Percentiles rank a stretch among this genome's conserved stretches.
phyloP scores from a whole-genome alignment of 2,888 invertebrate species.

The Watsonalla binaria region DNA sequence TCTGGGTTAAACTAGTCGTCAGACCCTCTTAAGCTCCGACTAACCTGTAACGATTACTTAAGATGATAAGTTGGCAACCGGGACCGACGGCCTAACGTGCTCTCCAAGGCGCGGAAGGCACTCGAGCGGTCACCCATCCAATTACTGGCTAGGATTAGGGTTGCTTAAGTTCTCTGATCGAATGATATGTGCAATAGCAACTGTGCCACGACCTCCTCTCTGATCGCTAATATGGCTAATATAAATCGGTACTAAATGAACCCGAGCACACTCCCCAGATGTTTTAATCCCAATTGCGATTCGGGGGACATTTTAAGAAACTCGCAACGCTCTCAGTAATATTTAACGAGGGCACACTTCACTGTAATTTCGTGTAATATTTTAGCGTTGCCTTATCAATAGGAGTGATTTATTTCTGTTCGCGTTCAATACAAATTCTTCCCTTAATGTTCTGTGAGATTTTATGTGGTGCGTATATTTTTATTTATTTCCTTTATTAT shows the following conservation, averaged over 20 bases:
- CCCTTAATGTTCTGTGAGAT: not conserved
- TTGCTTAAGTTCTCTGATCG: too few relatives aligned
- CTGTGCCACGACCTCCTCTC: too few relatives aligned
- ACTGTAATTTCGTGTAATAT: not conserved
- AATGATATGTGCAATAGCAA: too few relatives aligned
- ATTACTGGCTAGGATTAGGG: too few relatives aligned
- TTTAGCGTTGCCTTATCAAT: constrained; percentile 1
- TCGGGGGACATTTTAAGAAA: not conserved
- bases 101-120: too few relatives aligned
- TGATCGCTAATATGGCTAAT: not conserved
- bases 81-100: too few relatives aligned
- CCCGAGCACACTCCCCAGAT: not conserved
- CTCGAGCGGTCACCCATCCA: too few relatives aligned
- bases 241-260: not conserved
- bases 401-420: not conserved
- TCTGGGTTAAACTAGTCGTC: too few relatives aligned
- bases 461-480: not conserved
- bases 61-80: too few relatives aligned
- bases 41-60: too few relatives aligned
- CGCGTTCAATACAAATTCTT: not conserved
- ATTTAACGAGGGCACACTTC: not conserved
- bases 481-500: not conserved
- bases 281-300: not conserved
- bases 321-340: not conserved
- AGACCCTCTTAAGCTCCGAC: too few relatives aligned